Conservation (phyloP, 1,140 invertebrate species). For the Agrypnia vestita region DNA sequence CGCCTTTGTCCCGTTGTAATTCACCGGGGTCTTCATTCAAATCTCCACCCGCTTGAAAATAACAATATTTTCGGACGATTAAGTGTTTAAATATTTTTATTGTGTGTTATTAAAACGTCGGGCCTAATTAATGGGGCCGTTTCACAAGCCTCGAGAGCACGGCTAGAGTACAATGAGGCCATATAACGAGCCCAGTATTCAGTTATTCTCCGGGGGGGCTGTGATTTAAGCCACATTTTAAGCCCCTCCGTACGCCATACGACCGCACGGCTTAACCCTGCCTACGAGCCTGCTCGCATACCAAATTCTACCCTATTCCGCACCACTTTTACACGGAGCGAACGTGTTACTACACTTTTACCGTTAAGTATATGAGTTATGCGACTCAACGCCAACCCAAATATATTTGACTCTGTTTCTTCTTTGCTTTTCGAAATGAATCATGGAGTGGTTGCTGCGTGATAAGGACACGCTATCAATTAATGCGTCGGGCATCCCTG, state of each 20-base stretch:
- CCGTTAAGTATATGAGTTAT: slow-evolving; percentile 28
- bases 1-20: slow-evolving; percentile 23
- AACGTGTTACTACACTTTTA: slow-evolving; percentile 31
- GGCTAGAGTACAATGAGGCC: slow-evolving; percentile 21
- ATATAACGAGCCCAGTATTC: slow-evolving; percentile 31
- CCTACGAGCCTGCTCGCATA: slow-evolving; percentile 28
- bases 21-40: slow-evolving; percentile 28
- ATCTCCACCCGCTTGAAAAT: background rate
- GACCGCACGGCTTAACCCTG: slow-evolving; percentile 38
- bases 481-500: too few relatives aligned
- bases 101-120: slow-evolving; percentile 43
- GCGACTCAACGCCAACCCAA: background rate
- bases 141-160: slow-evolving; percentile 12
- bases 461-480: too few relatives aligned
- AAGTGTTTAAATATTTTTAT: slow-evolving; percentile 46
- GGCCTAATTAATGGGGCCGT: slow-evolving; percentile 38
- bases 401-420: background rate
- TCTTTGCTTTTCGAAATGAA: too few relatives aligned
- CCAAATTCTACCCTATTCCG: background rate
- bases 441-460: too few relatives aligned
- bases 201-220: slow-evolving; percentile 32
- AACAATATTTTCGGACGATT: slow-evolving; percentile 31
- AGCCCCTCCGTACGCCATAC: slow-evolving; percentile 30
- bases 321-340: background rate
- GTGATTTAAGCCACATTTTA: slow-evolving; percentile 46